Conservation (phyloP, 2,797 vertebrate genomes). For the Myotis daubentonii region DNA sequence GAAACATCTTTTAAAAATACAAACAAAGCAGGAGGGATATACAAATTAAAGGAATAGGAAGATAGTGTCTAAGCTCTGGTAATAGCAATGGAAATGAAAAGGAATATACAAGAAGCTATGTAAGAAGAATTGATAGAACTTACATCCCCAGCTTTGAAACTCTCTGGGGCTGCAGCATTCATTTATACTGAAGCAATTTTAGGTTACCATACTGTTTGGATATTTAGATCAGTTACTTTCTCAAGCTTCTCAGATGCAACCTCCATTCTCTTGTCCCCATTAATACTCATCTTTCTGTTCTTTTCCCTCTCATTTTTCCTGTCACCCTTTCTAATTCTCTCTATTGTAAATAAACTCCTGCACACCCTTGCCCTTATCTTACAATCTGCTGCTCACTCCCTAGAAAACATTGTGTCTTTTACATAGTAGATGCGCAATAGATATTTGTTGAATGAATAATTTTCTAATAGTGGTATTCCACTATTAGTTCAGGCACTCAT, state of each 20-base stretch:
- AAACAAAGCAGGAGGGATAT: not conserved
- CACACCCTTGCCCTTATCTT: not conserved
- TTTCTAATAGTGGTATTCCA: not conserved
- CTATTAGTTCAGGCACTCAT: not conserved
- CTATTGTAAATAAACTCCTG: not conserved
- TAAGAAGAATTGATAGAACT: not conserved
- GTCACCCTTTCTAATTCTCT: not conserved
- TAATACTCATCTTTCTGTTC: not conserved
- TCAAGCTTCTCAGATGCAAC: not conserved
- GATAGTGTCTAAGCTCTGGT: not conserved
- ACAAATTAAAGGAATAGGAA: conserved; percentile 10
- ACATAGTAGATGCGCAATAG: not conserved
- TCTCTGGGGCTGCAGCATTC: not conserved
- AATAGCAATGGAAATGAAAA: not conserved
- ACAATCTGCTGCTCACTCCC: not conserved
- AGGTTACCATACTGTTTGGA: not conserved
- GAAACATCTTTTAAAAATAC: not conserved
- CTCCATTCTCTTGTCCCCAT: not conserved
- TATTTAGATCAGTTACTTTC: not conserved
- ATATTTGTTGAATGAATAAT: not conserved
- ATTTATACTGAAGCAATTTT: not conserved
- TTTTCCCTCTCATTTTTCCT: not conserved
- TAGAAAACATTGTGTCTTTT: not conserved
- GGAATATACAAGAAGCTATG: not conserved
- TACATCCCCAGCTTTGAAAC: not conserved